Evolutionary conservation across 2,888 invertebrate species (phyloP).

Genomic region (Uloborus plumipes): DNA sequence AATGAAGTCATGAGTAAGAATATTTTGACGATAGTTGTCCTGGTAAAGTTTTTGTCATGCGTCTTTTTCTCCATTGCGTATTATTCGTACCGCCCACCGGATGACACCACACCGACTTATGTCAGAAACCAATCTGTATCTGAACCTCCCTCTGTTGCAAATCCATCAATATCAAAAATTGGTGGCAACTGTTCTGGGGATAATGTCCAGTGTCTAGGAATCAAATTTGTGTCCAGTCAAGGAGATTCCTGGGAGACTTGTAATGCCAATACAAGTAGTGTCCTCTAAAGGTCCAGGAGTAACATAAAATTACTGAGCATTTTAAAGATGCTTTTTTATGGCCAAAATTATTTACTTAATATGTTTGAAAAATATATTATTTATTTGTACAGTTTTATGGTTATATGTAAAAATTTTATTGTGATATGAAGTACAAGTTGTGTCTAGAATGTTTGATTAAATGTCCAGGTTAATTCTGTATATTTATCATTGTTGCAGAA

Average conservation of each 20-base stretch:
- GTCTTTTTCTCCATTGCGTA: conserved; percentile 82
- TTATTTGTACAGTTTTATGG: too few relatives aligned
- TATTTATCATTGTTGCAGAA: too few relatives aligned
- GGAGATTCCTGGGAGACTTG: conserved; percentile 38
- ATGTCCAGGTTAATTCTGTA: too few relatives aligned
- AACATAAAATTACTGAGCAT: too few relatives aligned
- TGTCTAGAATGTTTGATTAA: too few relatives aligned
- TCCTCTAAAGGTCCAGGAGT: conserved; percentile 13
- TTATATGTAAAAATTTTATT: too few relatives aligned
- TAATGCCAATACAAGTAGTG: conserved; percentile 46
- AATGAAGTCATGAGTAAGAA: conserved; percentile 82
- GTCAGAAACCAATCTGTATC: conserved; percentile 6
- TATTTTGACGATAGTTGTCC: conserved; percentile 81
- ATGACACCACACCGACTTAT: conserved; percentile 4
- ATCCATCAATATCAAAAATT: conserved; percentile 23
- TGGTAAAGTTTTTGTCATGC: conserved; percentile 81
- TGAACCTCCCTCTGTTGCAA: neutral
- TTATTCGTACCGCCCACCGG: conserved; percentile 81
- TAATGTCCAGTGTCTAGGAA: conserved; percentile 30
- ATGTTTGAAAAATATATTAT: too few relatives aligned
- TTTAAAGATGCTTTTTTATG: too few relatives aligned
- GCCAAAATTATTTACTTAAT: too few relatives aligned
- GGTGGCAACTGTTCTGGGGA: neutral
- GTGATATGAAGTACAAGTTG: too few relatives aligned
- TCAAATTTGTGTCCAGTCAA: conserved; percentile 40